Base-by-base conservation (phyloP, 2,888 invertebrate genomes). In the Drosophila cognata region DNA sequence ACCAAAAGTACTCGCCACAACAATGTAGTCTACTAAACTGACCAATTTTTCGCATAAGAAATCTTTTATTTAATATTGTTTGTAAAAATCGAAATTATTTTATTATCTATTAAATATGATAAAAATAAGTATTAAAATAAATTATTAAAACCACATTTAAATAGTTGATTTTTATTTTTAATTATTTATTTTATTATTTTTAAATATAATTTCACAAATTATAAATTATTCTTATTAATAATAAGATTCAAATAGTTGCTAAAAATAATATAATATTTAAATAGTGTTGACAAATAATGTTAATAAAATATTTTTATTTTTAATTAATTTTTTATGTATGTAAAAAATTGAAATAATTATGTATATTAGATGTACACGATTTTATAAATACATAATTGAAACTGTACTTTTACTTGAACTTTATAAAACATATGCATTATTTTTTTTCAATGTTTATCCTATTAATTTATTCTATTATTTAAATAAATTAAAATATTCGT, bases 191-290 rank as follows among this genome's bases (percentile, higher is more conserved):
- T 21, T 21, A 21, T 1, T 43, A 11, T n/a, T n/a, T 43, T 11
- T 11, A 3, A 0, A 6, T n/a, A 1, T 1, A n/a, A 10, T 2
- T 7, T 18, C 1, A 0, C 4, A n/a, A 38, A n/a, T 8, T n/a
- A n/a, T n/a, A 10, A n/a, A 10, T 11, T n/a, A 4, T 41, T 18
- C 0, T 21, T 13, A 46, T 2, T 21, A 13, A 46, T 21, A 13
- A 7, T 46, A 7, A 46, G 4, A 7, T 21, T 13, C 46, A 46
- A 46, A 13, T 21, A 46, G 7, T 46, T 43, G 0, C 7, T 13
- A 7, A 7, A 21, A 46, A 13, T 7, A 13, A 4, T 21, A 13
- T 1, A 11, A 5, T 6, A 21, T 21, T 6, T 6, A 43, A 7
- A 21, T 16, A 21, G 4, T 13, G 13, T 46, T 21, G 4, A 8